Percentiles rank a stretch among this genome's conserved stretches.
Conservation (phyloP, 1,140 invertebrate genomes). For the Zaprionus tsacasi region DNA sequence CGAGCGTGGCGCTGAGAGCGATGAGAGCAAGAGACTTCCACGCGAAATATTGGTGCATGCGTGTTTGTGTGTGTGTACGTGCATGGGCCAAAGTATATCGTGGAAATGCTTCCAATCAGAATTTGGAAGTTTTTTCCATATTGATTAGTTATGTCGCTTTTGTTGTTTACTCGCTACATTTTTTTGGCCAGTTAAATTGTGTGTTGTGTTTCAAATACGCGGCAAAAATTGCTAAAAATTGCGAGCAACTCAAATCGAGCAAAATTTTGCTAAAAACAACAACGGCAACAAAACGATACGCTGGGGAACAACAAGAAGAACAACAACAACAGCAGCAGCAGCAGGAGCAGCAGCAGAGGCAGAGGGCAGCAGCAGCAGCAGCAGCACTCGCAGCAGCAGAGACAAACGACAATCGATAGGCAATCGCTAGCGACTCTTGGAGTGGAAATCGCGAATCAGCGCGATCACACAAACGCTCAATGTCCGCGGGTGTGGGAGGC, state of each 20-base stretch:
- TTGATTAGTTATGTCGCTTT: conserved; percentile 84
- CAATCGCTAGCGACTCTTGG: background rate
- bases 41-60: conserved; percentile 56
- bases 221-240: conserved; percentile 35
- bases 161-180: conserved; percentile 84
- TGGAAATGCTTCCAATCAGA: conserved; percentile 55
- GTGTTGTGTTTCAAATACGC: conserved; percentile 64
- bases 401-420: conserved; percentile 18
- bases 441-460: conserved; percentile 50
- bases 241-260: background rate
- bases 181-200: conserved; percentile 74
- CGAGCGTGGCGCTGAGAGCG: conserved; percentile 5
- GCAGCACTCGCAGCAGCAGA: background rate
- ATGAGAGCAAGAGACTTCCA: conserved; percentile 36
- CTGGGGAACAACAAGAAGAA: background rate
- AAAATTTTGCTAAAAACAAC: conserved; percentile 18
- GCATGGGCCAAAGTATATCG: conserved; percentile 37
- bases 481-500: conserved; percentile 81
- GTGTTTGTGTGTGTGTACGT: conserved; percentile 44
- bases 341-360: background rate
- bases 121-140: conserved; percentile 83
- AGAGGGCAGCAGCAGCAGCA: conserved; percentile 1
- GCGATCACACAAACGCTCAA: conserved; percentile 67
- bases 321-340: background rate
- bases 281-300: background rate